Percentiles rank a stretch among this genome's conserved stretches.
Evolutionary conservation across 2,113 vertebrate species (phyloP).

Genomic region (Neolamprologus cancellatus): DNA sequence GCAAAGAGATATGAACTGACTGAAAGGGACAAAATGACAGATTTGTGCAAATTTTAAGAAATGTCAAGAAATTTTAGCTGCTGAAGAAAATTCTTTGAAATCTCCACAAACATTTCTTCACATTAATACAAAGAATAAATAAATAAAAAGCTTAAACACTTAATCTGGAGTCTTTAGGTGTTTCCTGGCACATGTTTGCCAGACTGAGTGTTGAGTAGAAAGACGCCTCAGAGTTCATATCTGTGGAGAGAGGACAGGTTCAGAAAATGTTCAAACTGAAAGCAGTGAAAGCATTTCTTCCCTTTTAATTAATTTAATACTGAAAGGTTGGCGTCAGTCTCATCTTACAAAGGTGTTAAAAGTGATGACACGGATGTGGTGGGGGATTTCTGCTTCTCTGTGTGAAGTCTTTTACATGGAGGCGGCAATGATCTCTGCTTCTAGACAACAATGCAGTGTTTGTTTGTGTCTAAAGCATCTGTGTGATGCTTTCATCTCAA

Average conservation of each 20-base stretch:
- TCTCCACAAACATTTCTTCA: background rate
- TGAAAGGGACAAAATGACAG: background rate
- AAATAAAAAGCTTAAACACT: background rate
- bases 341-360: background rate
- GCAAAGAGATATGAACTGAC: background rate
- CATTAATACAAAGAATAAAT: background rate
- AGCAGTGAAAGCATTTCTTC: fast-evolving
- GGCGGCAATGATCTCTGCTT: fast-evolving
- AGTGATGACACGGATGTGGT: fast-evolving
- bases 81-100: background rate
- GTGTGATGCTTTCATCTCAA: background rate
- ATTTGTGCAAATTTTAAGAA: background rate
- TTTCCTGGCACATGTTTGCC: background rate
- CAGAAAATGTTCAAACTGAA: background rate
- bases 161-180: background rate
- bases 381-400: background rate
- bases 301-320: background rate
- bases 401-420: background rate
- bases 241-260: background rate
- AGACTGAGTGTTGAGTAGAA: background rate
- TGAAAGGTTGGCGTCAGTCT: background rate
- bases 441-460: background rate
- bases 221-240: background rate
- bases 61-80: background rate
- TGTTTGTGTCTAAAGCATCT: background rate